Base-by-base conservation (phyloP, 2,888 invertebrate genomes). In the Phalangium opilio region DNA sequence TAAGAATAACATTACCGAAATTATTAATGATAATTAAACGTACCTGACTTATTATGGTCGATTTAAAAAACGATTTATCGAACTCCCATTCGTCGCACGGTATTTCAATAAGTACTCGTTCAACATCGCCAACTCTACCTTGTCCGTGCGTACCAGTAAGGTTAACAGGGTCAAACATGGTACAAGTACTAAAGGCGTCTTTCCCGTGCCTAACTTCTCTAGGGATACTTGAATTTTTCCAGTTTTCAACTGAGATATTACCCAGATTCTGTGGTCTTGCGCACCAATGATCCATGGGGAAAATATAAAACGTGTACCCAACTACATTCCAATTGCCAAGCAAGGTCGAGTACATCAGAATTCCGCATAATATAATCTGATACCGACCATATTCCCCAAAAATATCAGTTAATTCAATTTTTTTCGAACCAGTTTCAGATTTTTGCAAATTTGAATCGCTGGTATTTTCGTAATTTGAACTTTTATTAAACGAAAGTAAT, bases 161-260 rank as follows among this genome's bases (percentile, higher is more conserved):
- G 14, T 32, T 32, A 27, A 42, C 18, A 11, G 27, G 18, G 19
- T 12, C 17, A 17, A 27, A 48, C 43, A 44, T 44, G 8, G 43
- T 14, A 14, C 48, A 48, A 17, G 19, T 20, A 27, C 48, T 48
- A 18, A 43, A 42, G 2, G 35, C 33, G 10, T 11, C 10, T 10
- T 11, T 33, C 3, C 48, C 48, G 21, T 48, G 27, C 11, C 19
- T 20, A 5, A 14, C 33, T 1, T 43, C 33, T 10, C 32, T 40
- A 3, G 48, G 48, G 40, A 48, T 44, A 34, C n/a, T 21, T 2
- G 20, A 15, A 8, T 17, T 12, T 17, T 14, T 36, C 48, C 48
- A 48, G 11, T 21, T 12, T n/a, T 39, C 19, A 11, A 40, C 7
- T 4, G 48, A 40, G 4, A 39, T 20, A 39, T 48, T 48, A 1